Conservation (phyloP, 2,888 invertebrate species). For the Lacanobia wlatinum region DNA sequence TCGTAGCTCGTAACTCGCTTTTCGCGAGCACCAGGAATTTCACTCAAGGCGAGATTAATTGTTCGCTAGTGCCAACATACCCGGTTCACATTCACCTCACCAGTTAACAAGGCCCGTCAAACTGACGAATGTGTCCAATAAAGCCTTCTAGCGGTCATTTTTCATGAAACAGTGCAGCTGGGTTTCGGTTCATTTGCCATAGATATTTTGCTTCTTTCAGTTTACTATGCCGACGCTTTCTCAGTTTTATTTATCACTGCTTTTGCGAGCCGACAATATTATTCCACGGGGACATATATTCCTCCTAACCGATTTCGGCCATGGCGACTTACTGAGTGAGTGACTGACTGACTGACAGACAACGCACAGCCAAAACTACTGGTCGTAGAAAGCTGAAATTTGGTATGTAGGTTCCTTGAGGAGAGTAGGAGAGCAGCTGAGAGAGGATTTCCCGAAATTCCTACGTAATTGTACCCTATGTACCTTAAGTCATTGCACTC, state of each 20-base stretch:
- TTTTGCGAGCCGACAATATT: background rate
- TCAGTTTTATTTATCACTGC: background rate
- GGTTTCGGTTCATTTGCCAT: slow-evolving; percentile 25
- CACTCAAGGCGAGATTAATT: slow-evolving; percentile 57
- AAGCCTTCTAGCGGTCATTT: slow-evolving; percentile 46
- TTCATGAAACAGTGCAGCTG: slow-evolving; percentile 49
- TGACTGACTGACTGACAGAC: too few species aligned
- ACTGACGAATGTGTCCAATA: slow-evolving; percentile 63
- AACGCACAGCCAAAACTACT: too few species aligned
- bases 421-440: too few species aligned
- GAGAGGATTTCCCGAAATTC: too few species aligned
- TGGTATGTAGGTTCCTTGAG: too few species aligned
- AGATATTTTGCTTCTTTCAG: slow-evolving; percentile 9
- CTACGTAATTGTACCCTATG: too few species aligned
- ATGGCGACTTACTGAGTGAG: too few species aligned
- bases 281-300: too few species aligned
- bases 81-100: slow-evolving; percentile 46
- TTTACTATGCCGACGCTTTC: background rate
- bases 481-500: too few species aligned
- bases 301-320: too few species aligned
- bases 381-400: too few species aligned
- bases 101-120: slow-evolving; percentile 46
- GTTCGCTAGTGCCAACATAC: slow-evolving; percentile 40
- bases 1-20: slow-evolving; percentile 31
- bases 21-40: slow-evolving; percentile 52